phyloP scores from a whole-genome alignment of 2,113 vertebrate species.

The Ellobius talpinus region DNA sequence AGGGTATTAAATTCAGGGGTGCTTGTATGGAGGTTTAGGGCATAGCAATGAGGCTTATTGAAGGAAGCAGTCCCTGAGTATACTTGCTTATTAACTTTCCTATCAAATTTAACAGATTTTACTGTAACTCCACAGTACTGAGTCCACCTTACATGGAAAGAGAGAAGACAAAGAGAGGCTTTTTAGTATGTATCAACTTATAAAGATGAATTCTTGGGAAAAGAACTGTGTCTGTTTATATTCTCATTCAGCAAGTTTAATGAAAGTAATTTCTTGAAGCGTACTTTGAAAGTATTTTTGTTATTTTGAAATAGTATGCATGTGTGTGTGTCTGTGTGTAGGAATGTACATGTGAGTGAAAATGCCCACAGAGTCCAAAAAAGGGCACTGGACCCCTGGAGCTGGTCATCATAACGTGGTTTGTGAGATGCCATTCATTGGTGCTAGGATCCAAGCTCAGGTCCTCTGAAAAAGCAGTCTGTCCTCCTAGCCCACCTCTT shows the following conservation, averaged over 20 bases:
- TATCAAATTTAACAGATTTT: conserved; percentile 1
- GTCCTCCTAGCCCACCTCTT: too few species aligned
- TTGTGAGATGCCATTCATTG: too few species aligned
- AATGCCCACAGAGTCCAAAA: too few species aligned
- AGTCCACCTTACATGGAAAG: background rate
- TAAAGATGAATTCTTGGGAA: background rate
- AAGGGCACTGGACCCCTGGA: background rate
- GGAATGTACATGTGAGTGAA: background rate
- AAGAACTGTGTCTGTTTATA: conserved; percentile 9
- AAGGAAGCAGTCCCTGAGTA: background rate
- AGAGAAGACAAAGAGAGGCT: background rate
- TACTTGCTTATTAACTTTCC: conserved; percentile 48
- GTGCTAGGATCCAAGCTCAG: background rate
- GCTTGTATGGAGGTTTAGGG: background rate
- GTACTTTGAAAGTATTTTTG: background rate
- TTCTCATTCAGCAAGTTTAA: conserved; percentile 16
- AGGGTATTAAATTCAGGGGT: conserved; percentile 24
- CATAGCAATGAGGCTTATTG: conserved; percentile 4
- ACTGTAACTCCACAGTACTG: background rate
- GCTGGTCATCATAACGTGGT: too few species aligned
- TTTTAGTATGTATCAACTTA: conserved; percentile 18
- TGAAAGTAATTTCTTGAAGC: background rate
- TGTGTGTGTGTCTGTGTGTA: background rate
- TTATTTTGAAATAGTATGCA: background rate
- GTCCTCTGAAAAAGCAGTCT: background rate